Conservation (phyloP, 2,888 invertebrate species). For the Epistrophe grossulariae region DNA sequence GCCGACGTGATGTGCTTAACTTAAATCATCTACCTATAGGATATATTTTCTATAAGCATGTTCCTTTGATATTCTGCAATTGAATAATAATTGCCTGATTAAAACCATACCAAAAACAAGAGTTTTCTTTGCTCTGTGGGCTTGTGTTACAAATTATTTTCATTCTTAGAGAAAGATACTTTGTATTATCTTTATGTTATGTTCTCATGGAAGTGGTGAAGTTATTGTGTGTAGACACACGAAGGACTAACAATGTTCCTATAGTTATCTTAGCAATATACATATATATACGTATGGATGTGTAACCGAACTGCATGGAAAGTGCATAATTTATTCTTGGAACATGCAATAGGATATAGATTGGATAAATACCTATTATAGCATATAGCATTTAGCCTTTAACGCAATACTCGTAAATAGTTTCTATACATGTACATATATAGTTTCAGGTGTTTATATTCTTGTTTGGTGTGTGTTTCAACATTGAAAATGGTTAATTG, state of each 20-base stretch:
- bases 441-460: too few relatives aligned
- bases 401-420: too few relatives aligned
- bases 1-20: not conserved
- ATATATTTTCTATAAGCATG: not conserved
- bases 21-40: not conserved
- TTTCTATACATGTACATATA: too few relatives aligned
- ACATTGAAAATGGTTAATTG: too few relatives aligned
- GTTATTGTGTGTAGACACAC: not conserved
- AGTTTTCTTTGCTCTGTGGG: constrained; percentile 2
- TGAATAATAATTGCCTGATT: constrained; percentile 68
- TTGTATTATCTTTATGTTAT: not conserved
- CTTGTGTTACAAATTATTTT: constrained; percentile 14
- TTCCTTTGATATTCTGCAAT: constrained; percentile 34
- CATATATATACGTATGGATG: too few relatives aligned
- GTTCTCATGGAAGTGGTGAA: constrained; percentile 2
- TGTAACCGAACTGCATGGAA: not conserved
- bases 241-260: not conserved
- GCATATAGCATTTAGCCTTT: not conserved
- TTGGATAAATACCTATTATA: too few relatives aligned
- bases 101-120: constrained; percentile 6
- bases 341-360: not conserved
- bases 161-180: not conserved
- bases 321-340: not conserved
- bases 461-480: too few relatives aligned
- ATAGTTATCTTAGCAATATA: not conserved